These are phyloP conservation scores for Pachycephus smyrnensis DNA, from an alignment of 2,888 invertebrate genomes.

Conservation along the genomic window DNA sequence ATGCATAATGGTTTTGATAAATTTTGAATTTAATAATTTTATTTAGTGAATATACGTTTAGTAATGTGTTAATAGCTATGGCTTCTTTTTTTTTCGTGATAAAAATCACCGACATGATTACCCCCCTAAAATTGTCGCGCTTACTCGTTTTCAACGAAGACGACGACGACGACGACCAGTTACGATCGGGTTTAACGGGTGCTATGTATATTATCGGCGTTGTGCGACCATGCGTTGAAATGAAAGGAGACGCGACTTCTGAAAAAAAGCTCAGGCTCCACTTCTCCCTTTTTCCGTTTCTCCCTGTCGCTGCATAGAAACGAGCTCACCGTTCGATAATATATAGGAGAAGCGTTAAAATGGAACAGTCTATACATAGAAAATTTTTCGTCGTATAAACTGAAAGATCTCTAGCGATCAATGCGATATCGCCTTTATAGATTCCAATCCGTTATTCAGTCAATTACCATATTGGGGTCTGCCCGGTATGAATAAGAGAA, in stretches of 20 bases:
- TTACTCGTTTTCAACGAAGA: background rate
- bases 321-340: background rate
- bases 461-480: background rate
- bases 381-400: background rate
- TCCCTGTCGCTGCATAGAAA: background rate
- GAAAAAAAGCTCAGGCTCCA: constrained; percentile 33
- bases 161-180: background rate
- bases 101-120: background rate
- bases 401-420: background rate
- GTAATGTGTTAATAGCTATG: no score
- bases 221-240: constrained; percentile 65
- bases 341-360: background rate
- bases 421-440: background rate
- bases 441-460: background rate
- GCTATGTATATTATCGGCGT: background rate
- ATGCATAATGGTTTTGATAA: no score
- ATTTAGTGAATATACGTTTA: no score
- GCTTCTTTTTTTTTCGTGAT: no score
- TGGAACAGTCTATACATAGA: background rate
- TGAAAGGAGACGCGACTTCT: constrained; percentile 62
- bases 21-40: no score
- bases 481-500: background rate
- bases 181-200: background rate
- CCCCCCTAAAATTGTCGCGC: background rate
- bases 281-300: background rate